Conservation (phyloP, 2,797 vertebrate species). For the Ctenopoma kingsleyae region DNA sequence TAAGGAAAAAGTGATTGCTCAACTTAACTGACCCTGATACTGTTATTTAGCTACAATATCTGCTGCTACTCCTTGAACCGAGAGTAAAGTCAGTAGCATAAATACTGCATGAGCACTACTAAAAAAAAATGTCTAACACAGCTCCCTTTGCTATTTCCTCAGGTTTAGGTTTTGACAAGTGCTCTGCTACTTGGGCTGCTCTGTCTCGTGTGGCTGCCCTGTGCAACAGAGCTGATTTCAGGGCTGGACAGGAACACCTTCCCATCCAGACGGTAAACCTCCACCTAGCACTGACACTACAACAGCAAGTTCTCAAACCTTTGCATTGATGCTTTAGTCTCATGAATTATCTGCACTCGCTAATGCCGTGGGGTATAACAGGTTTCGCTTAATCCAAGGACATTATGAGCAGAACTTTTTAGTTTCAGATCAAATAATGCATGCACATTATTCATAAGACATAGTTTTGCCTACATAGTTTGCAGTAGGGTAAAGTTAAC, state of each 20-base stretch:
- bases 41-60: constrained; percentile 61
- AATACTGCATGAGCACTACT: constrained; percentile 64
- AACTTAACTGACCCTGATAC: constrained; percentile 43
- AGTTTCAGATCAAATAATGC: constrained; percentile 49
- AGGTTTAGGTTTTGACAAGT: constrained; percentile 93
- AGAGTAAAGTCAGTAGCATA: constrained; percentile 47
- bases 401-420: constrained; percentile 16
- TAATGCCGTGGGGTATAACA: constrained; percentile 14
- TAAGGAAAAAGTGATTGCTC: constrained; percentile 45
- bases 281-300: constrained; percentile 24
- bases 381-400: constrained; percentile 46
- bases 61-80: constrained; percentile 37
- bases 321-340: constrained; percentile 10
- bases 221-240: constrained; percentile 93
- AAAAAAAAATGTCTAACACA: constrained; percentile 32
- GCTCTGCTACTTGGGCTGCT: constrained; percentile 89
- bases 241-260: constrained; percentile 86
- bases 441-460: constrained; percentile 65
- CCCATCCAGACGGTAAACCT: constrained; percentile 88
- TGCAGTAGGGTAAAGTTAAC: constrained; percentile 36
- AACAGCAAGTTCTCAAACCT: constrained; percentile 17
- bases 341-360: constrained; percentile 35
- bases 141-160: constrained; percentile 47
- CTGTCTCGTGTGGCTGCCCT: constrained; percentile 90
- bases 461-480: constrained; percentile 42